phyloP scores from a whole-genome alignment of 2,113 vertebrate species.

The Sakesphorus luctuosus region DNA sequence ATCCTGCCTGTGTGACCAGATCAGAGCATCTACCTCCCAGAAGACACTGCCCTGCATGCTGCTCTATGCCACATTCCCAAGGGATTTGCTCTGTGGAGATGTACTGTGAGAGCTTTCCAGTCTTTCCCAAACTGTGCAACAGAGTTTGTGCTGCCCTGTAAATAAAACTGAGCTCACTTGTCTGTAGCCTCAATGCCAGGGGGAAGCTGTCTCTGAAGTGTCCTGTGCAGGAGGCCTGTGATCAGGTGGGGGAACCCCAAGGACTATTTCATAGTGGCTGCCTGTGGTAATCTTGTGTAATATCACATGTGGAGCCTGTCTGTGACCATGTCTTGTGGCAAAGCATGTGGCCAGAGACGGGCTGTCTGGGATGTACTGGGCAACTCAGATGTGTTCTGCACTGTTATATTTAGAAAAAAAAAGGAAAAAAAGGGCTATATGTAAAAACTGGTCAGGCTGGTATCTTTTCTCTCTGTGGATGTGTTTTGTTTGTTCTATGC shows the following conservation, averaged over 20 bases:
- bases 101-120: not conserved
- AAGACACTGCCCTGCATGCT: not conserved
- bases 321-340: not conserved
- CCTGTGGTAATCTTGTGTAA: not conserved
- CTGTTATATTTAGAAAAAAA: not conserved
- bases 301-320: not conserved
- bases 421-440: accelerated
- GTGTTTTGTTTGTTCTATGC: not conserved
- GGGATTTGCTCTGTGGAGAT: not conserved
- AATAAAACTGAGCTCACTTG: not conserved
- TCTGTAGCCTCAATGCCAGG: not conserved
- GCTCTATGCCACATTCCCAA: not conserved
- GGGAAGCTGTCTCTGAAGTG: not conserved
- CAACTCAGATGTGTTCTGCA: not conserved
- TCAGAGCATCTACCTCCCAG: not conserved
- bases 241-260: not conserved
- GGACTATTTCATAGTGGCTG: not conserved
- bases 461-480: not conserved
- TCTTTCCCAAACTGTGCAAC: not conserved
- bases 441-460: not conserved
- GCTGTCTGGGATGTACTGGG: not conserved
- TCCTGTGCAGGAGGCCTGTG: not conserved
- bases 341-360: not conserved
- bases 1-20: not conserved
- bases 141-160: not conserved